phyloP scores from a whole-genome alignment of 2,797 vertebrate genomes.

The Corythornis leucogaster region DNA sequence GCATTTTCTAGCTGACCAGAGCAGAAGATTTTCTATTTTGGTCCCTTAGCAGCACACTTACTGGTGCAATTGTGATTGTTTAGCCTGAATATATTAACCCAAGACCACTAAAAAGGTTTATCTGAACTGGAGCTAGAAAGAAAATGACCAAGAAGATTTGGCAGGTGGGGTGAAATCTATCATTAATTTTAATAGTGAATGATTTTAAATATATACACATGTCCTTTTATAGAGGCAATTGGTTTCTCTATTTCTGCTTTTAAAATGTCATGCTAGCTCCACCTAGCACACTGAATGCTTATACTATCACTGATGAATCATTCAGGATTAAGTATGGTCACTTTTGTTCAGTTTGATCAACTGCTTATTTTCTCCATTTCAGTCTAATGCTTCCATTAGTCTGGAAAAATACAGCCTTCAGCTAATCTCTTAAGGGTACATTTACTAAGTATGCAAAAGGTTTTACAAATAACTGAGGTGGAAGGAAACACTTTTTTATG shows the following conservation, averaged over 20 bases:
- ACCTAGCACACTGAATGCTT: conserved; percentile 41
- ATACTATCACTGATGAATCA: not conserved
- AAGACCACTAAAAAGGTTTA: not conserved
- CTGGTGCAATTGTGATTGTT: accelerated
- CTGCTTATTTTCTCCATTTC: conserved; percentile 7
- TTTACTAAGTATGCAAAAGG: not conserved
- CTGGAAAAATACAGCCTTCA: conserved; percentile 2
- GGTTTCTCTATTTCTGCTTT: conserved; percentile 18
- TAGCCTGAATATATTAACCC: not conserved
- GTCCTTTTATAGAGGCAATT: not conserved
- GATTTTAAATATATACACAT: not conserved
- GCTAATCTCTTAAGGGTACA: not conserved
- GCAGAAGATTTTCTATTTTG: not conserved
- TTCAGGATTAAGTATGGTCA: not conserved
- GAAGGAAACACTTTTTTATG: not conserved
- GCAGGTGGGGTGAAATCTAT: conserved; percentile 5
- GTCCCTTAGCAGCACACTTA: not conserved
- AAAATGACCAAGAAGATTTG: not conserved
- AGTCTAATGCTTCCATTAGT: conserved; percentile 16
- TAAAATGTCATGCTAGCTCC: conserved; percentile 64
- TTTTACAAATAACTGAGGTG: conserved; percentile 25
- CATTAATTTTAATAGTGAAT: conserved; percentile 5
- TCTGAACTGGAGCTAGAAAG: not conserved
- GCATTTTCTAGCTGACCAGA: not conserved
- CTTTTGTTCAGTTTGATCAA: not conserved